Evolutionary conservation across 1,140 invertebrate species (phyloP).

Genomic region (Sycophila sp.): DNA sequence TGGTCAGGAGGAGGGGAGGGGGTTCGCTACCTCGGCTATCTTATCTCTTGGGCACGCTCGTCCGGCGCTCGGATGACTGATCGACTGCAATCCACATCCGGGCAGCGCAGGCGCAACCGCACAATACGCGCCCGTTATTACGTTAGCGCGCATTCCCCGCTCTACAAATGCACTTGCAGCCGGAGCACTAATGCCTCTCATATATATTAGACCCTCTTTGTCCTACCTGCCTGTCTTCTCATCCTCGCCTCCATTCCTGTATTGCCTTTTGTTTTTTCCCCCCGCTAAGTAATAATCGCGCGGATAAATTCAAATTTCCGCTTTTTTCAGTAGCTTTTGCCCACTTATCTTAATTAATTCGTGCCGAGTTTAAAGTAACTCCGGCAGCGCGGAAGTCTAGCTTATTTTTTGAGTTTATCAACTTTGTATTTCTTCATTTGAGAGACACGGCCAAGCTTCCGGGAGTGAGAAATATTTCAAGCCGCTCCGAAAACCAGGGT

Average conservation of each 20-base stretch:
- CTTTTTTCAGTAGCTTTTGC: too few relatives aligned
- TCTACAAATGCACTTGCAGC: conserved; percentile 14
- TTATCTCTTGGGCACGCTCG: conserved; percentile 16
- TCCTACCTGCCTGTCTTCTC: not conserved
- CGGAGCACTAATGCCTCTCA: conserved; percentile 2
- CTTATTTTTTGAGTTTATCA: too few relatives aligned
- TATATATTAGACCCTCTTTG: conserved; percentile 24
- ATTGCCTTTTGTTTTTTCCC: too few relatives aligned
- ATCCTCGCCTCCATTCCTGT: not conserved
- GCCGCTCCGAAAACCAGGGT: too few relatives aligned
- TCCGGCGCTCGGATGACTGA: conserved; percentile 26
- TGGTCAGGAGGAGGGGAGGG: not conserved
- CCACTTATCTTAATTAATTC: too few relatives aligned
- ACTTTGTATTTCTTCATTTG: too few relatives aligned
- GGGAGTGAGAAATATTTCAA: too few relatives aligned
- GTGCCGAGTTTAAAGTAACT: too few relatives aligned
- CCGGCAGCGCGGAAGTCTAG: too few relatives aligned
- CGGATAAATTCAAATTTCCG: too few relatives aligned
- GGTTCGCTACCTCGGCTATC: conserved; percentile 1
- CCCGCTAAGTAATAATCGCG: too few relatives aligned
- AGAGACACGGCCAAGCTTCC: too few relatives aligned
- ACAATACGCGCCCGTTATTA: conserved; percentile 8
- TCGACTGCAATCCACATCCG: conserved; percentile 16
- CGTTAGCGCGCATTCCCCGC: not conserved
- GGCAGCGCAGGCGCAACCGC: not conserved